Base-by-base conservation (phyloP, 2,113 vertebrate genomes). In the Onychostoma macrolepis region DNA sequence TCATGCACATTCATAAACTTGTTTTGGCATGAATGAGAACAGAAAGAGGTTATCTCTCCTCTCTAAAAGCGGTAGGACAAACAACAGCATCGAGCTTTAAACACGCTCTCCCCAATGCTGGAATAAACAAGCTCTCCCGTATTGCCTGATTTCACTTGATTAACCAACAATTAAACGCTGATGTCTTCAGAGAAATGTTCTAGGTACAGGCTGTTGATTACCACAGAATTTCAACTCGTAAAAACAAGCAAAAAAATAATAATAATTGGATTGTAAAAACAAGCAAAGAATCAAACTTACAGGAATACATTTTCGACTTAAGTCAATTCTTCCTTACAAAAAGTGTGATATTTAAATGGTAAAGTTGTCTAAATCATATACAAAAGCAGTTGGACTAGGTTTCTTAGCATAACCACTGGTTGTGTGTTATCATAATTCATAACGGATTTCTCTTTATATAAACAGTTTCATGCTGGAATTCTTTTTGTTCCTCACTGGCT, bases 1-100 rank as follows among this genome's bases (percentile, higher is more conserved):
- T 56, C 30, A 58, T 56, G 50, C 21, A 86, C 61, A 81, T 80
- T 72, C 48, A 86, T 48, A 81, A 28, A 79, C 85, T 53, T 56
- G 21, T 77, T 36, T 28, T 56, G 61, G 33, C 61, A n/a, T 65
- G 33, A 85, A 85, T 78, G 75, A 86, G 76, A 41, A 80, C 41
- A 76, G 19, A 63, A 17, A 76, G 33, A 75, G 11, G 26, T 56
- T 38, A 5, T 13, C 45, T 72, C 63, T 30, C 26, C 11, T 43
- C 24, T 84, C 48, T 56, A 78, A 17, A 10, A 72, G 21, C 1
- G 24, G 24, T 84, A 50, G 8, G 69, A 74, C 67, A 74, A 84
- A 84, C 69, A 84, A 84, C 26, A 10, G 82, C 65, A 13, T 36
- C 45, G 1, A 26, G 65, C 11, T 71, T 50, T 53, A 83, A 36